Evolutionary conservation across 2,888 invertebrate species (phyloP), one percentile per base, ranked within the genome.

Genomic region (Lycophotia porphyrea): DNA sequence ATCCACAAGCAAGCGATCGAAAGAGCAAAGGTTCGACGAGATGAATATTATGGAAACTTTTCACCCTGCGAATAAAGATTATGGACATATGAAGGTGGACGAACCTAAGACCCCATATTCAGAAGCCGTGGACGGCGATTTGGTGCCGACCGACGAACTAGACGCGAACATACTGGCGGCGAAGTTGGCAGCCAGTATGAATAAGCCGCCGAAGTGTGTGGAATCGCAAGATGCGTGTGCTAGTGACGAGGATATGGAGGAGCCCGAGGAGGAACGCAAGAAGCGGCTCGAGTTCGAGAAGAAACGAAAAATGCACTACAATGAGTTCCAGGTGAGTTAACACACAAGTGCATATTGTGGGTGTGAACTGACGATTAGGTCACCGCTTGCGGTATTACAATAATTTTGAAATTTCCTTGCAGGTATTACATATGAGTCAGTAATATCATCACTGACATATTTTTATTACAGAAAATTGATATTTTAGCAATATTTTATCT

Each of bases 31-130:
- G 97, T 99, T 99, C 97, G 99, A 99, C 95, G 99, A 99, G 97
- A 98, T 99, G 98, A 99, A 99, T 96, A 99, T 99, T 86, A 97
- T 99, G 89, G 99, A 99, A 87, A 99, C 99, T 1, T 98, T 99
- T 91, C 99, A 99, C 97, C 99, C 99, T 61, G 97, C 98, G 36
- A 99, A 99, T 93, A 99, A 99, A 96, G 99, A 99, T 95, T 99
- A 99, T 95, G 99, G 99, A 15, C 99, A 99, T 92, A 99, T 99
- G 99, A 99, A 99, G 96, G 95, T 96, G 55, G 98, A 99, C 90
- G 99, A 99, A 95, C 99, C 99, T 3, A 99, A 99, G 95, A 99
- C 99, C 42, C 99, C 99, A 58, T 97, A 93, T 88, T 96, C 96
- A 9, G 97, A 97, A 90, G 94, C 97, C 71, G 97, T 96, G 66